These are phyloP conservation scores for Lepidotrigona ventralis DNA, from an alignment of 1,140 invertebrate species.

Conservation along the genomic window DNA sequence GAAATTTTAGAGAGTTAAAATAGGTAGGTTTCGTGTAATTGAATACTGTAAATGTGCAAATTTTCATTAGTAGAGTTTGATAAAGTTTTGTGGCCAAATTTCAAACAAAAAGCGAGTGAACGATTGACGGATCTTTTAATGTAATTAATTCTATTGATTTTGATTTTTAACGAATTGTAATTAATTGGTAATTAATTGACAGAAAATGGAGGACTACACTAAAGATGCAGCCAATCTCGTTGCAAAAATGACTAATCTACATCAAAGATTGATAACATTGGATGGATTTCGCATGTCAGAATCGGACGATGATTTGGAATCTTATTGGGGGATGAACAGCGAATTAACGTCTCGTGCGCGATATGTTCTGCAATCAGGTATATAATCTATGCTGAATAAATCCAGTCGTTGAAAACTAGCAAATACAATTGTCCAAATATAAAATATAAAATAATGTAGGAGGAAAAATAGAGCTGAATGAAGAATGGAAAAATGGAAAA, in stretches of 20 bases:
- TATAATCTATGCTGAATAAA: neutral
- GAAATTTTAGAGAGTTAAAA: neutral
- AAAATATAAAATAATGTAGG: too few species aligned
- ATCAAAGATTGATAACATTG: conserved; percentile 75
- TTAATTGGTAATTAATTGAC: conserved; percentile 3
- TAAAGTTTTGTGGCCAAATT: too few species aligned
- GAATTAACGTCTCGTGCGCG: conserved; percentile 65
- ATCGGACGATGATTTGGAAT: conserved; percentile 66
- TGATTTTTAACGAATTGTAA: too few species aligned
- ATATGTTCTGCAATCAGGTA: conserved; percentile 72
- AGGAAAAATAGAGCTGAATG: too few species aligned
- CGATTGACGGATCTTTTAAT: neutral
- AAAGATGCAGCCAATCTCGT: conserved; percentile 80
- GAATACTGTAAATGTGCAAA: neutral
- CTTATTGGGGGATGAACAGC: conserved; percentile 67
- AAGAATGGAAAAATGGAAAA: too few species aligned
- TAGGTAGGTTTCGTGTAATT: neutral
- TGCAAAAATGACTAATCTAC: conserved; percentile 81
- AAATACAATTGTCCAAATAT: neutral
- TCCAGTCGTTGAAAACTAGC: too few species aligned
- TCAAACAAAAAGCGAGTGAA: neutral
- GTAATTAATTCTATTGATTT: too few species aligned
- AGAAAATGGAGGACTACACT: conserved; percentile 84
- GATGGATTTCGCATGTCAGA: conserved; percentile 65
- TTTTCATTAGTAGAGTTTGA: neutral